These are phyloP conservation scores for Riptortus pedestris DNA, from an alignment of 1,140 invertebrate genomes.

Conservation along the genomic window DNA sequence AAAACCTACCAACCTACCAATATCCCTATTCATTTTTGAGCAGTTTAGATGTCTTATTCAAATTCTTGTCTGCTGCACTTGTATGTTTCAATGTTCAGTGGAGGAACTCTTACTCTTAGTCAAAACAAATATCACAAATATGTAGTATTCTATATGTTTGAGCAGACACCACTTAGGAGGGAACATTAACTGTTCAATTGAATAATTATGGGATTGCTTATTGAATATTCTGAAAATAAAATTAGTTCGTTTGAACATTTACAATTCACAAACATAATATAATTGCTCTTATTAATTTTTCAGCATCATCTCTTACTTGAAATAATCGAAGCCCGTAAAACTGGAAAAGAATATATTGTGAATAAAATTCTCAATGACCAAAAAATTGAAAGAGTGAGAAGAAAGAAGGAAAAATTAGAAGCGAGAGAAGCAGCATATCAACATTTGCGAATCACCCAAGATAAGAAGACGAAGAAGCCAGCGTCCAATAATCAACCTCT, in stretches of 20 bases:
- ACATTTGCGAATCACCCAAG: neutral
- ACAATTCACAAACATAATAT: too few species aligned
- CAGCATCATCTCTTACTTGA: slow-evolving; percentile 14
- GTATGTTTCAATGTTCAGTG: too few species aligned
- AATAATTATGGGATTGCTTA: neutral
- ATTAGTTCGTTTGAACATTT: too few species aligned
- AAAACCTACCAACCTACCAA: too few species aligned
- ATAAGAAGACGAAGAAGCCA: neutral
- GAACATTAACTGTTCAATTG: neutral
- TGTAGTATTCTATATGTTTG: neutral
- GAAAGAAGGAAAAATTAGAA: slow-evolving; percentile 12
- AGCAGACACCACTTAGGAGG: neutral
- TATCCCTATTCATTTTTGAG: too few species aligned
- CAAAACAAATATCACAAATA: too few species aligned
- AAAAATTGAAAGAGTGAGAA: slow-evolving; percentile 12
- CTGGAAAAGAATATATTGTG: slow-evolving; percentile 8
- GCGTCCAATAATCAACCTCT: too few species aligned
- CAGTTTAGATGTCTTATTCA: too few species aligned
- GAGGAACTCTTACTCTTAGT: too few species aligned
- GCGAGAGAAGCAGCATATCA: slow-evolving; percentile 10
- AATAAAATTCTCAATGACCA: slow-evolving; percentile 15
- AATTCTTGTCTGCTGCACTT: too few species aligned
- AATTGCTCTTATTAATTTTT: too few species aligned
- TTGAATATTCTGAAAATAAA: neutral
- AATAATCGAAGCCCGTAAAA: slow-evolving; percentile 3